These are phyloP conservation scores for Lamproptera curius DNA, from an alignment of 2,888 invertebrate species.

Conservation along the genomic window DNA sequence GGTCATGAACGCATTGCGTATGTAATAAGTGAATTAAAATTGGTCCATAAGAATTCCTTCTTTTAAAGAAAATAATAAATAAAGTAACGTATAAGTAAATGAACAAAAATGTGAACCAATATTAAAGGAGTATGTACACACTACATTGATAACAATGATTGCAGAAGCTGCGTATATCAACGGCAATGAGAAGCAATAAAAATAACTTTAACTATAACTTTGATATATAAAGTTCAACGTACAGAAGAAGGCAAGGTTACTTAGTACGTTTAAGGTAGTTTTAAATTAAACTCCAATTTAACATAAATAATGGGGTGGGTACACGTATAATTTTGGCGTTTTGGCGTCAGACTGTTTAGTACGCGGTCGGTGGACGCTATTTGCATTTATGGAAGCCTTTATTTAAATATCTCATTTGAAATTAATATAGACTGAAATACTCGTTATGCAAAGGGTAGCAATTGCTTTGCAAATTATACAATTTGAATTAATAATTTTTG, in stretches of 20 bases:
- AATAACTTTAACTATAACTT: too few species aligned
- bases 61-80: too few species aligned
- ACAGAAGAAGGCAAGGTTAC: not conserved
- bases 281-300: slow-evolving; percentile 1
- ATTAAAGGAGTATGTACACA: too few species aligned
- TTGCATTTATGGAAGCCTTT: slow-evolving; percentile 26
- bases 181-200: too few species aligned
- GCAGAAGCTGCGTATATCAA: too few species aligned
- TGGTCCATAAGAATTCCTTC: too few species aligned
- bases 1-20: too few species aligned
- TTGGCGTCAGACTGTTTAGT: slow-evolving; percentile 1
- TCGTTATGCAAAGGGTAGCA: slow-evolving; percentile 37
- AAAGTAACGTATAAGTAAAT: too few species aligned
- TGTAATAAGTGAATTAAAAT: too few species aligned
- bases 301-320: slow-evolving; percentile 4
- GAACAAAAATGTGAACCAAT: too few species aligned
- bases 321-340: slow-evolving; percentile 14
- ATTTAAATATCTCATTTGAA: slow-evolving; percentile 33
- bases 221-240: too few species aligned
- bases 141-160: too few species aligned
- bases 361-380: slow-evolving; percentile 13
- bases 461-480: slow-evolving; percentile 37
- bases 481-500: slow-evolving; percentile 38
- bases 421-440: slow-evolving; percentile 33
- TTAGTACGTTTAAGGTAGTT: slow-evolving; percentile 1